Conservation (phyloP, 2,797 vertebrate genomes). For the Muscicapa comitata region DNA sequence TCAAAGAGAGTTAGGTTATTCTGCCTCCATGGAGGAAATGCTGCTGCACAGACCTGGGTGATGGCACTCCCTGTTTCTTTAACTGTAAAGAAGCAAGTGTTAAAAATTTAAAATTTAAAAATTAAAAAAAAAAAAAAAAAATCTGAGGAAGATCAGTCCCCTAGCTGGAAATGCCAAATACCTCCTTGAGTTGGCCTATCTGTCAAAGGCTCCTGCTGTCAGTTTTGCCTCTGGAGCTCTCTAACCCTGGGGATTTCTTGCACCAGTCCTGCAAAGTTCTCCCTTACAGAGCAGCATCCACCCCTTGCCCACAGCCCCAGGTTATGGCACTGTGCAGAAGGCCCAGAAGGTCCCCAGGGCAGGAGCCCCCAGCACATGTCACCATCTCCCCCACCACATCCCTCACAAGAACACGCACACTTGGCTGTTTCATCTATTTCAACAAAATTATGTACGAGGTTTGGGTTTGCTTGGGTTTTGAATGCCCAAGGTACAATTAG, state of each 20-base stretch:
- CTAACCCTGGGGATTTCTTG: neutral
- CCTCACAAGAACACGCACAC: neutral
- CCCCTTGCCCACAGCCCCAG: neutral
- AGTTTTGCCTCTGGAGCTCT: neutral
- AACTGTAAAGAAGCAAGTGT: neutral
- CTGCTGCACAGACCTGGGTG: neutral
- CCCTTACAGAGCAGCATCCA: neutral
- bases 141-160: neutral
- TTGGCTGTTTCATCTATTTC: neutral
- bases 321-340: neutral
- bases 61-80: neutral
- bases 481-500: slow-evolving; percentile 34
- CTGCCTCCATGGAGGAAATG: neutral
- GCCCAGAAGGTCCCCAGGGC: neutral
- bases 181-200: neutral
- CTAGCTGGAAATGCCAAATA: neutral
- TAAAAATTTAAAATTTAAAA: neutral
- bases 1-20: slow-evolving; percentile 40
- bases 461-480: neutral
- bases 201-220: neutral
- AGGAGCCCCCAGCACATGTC: rapidly evolving
- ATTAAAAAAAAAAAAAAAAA: neutral
- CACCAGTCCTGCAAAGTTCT: neutral
- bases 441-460: rapidly evolving
- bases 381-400: rapidly evolving